Conservation (phyloP, 2,888 invertebrate genomes). For the Andrena chrysosceles region DNA sequence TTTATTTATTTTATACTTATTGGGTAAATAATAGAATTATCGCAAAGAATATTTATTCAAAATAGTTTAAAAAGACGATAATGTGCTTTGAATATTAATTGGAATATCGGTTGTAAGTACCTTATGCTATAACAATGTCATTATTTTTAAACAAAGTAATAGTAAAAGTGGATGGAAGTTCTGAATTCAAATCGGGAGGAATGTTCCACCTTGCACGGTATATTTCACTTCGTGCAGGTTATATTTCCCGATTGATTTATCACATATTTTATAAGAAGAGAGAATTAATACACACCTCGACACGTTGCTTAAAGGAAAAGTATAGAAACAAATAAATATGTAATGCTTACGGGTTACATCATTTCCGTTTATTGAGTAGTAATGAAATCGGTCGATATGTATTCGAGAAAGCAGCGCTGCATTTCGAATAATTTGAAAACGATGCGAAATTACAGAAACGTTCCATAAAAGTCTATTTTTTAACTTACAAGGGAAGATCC, state of each 20-base stretch:
- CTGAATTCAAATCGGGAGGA: conserved; percentile 13
- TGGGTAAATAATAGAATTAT: background rate
- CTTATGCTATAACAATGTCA: background rate
- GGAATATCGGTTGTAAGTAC: conserved; percentile 20
- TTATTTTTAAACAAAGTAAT: conserved; percentile 25
- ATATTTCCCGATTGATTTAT: conserved; percentile 21
- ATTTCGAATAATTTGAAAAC: conserved; percentile 26
- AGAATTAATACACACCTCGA: background rate
- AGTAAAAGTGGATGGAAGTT: conserved; percentile 10
- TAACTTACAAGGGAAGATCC: no score
- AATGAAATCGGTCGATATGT: conserved; percentile 16
- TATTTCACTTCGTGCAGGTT: conserved; percentile 43
- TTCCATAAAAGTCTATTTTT: no score
- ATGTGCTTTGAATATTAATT: background rate
- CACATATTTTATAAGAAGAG: background rate
- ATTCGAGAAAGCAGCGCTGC: conserved; percentile 23
- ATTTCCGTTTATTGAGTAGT: background rate
- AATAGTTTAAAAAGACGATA: background rate
- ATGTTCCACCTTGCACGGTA: background rate
- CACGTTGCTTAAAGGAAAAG: background rate
- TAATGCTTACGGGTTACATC: conserved; percentile 21
- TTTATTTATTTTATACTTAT: background rate
- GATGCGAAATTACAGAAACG: background rate
- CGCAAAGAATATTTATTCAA: background rate
- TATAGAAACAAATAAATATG: conserved; percentile 8